Conservation (phyloP, 1,140 invertebrate species). For the Drosophila arawakana region DNA sequence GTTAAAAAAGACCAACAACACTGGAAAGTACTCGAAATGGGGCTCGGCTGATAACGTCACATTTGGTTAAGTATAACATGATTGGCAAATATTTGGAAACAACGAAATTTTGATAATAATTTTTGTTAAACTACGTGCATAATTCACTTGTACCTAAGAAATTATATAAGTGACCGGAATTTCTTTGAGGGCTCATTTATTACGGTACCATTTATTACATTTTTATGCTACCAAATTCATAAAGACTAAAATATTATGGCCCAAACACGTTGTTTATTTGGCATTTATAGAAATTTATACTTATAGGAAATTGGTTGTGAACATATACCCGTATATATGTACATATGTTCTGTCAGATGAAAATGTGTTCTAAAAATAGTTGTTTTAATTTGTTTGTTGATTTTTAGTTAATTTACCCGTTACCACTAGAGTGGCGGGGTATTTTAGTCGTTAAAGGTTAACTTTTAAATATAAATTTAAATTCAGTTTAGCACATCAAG, state of each 20-base stretch:
- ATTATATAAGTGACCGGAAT: constrained; percentile 22
- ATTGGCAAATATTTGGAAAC: neutral
- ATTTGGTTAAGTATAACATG: constrained; percentile 1
- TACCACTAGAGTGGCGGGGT: too few species aligned
- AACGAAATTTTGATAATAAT: neutral
- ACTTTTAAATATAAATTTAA: too few species aligned
- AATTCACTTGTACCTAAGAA: neutral
- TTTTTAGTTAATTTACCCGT: neutral
- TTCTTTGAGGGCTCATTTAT: neutral
- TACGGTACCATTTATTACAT: neutral
- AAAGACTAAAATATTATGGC: neutral
- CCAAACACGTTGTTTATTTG: neutral
- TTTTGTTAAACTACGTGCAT: constrained; percentile 4
- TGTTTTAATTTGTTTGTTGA: neutral
- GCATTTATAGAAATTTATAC: neutral
- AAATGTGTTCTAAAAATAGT: constrained; percentile 31
- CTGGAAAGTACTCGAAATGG: constrained; percentile 30
- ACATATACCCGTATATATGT: neutral
- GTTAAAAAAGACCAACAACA: neutral
- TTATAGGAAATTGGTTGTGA: neutral
- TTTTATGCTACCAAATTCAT: neutral
- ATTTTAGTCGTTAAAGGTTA: too few species aligned
- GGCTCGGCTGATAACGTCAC: constrained; percentile 27
- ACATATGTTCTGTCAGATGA: neutral
- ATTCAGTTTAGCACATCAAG: too few species aligned